Evolutionary conservation across 2,888 invertebrate species (phyloP).

Genomic region (Priocnemis perturbator): DNA sequence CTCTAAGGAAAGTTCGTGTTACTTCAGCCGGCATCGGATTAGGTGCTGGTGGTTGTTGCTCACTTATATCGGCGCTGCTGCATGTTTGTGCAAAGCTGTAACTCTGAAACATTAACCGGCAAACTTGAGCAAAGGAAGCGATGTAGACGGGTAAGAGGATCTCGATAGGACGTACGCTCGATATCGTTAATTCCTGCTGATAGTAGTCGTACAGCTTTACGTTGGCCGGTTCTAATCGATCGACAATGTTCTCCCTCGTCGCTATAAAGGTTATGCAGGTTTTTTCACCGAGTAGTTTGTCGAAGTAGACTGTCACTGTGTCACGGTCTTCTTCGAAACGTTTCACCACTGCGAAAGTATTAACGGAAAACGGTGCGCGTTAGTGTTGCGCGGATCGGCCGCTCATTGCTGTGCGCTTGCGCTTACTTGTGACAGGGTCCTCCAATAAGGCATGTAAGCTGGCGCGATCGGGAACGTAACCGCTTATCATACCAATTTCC

Average conservation of each 20-base stretch:
- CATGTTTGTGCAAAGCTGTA: conserved; percentile 66
- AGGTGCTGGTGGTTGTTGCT: conserved; percentile 47
- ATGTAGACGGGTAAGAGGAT: background rate
- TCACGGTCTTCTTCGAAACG: conserved; percentile 77
- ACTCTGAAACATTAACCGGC: conserved; percentile 53
- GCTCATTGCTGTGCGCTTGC: too few relatives aligned
- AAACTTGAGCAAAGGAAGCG: background rate
- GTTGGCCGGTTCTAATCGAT: conserved; percentile 77
- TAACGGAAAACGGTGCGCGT: background rate
- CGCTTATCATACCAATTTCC: conserved; percentile 81
- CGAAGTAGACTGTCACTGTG: conserved; percentile 77
- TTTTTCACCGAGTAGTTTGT: conserved; percentile 75
- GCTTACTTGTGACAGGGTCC: conserved; percentile 73
- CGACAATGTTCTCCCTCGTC: conserved; percentile 75
- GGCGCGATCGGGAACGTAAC: conserved; percentile 79
- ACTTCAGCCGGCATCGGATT: conserved; percentile 41
- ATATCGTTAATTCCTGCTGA: conserved; percentile 77
- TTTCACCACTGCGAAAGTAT: conserved; percentile 73
- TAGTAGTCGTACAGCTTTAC: conserved; percentile 82
- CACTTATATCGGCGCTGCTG: conserved; percentile 56
- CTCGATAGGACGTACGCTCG: conserved; percentile 74
- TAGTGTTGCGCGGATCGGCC: too few relatives aligned
- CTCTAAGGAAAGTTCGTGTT: conserved; percentile 1
- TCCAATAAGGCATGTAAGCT: conserved; percentile 78
- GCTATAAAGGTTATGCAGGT: conserved; percentile 77